phyloP scores from a whole-genome alignment of 2,113 vertebrate genomes.

The zebrafish (Danio rerio) region GRCz12tu NC_133183.1:11572501-11573000 shows the following conservation, averaged over 20 bases:
- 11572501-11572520: too few relatives aligned
- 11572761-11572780: neutral
- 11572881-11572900: neutral
- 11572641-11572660: too few relatives aligned
- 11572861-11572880: conserved; percentile 42
- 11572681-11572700: too few relatives aligned
- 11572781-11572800: neutral
- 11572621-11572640: too few relatives aligned
- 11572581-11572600: too few relatives aligned
- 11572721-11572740: too few relatives aligned
- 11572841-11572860: conserved; percentile 54
- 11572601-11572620: too few relatives aligned
- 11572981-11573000: neutral
- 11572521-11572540: too few relatives aligned
- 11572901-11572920: conserved; percentile 56
- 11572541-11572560: too few relatives aligned
- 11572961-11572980: fast-evolving
- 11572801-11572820: conserved; percentile 53
- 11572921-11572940: conserved; percentile 13
- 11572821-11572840: conserved; percentile 49
- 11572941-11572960: conserved; percentile 1
- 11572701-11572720: too few relatives aligned
- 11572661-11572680: too few relatives aligned
- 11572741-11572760: neutral
- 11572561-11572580: too few relatives aligned